phyloP scores from a whole-genome alignment of 1,140 invertebrate species.

The Lordiphosa collinella region DNA sequence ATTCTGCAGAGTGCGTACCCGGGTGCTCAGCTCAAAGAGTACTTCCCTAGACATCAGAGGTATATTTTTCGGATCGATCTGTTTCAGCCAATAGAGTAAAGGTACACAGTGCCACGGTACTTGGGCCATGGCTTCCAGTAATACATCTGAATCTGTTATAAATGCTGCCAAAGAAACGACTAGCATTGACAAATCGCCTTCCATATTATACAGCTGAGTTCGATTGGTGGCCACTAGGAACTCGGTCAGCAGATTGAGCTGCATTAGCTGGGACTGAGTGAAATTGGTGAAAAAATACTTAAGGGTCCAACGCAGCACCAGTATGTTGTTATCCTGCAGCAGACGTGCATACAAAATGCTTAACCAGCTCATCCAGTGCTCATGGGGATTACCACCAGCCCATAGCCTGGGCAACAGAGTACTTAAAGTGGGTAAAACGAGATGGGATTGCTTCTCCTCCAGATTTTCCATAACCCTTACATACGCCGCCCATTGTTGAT shows the following conservation, averaged over 20 bases:
- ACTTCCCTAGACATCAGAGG: constrained; percentile 14
- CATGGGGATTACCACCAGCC: constrained; percentile 24
- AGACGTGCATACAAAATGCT: constrained; percentile 79
- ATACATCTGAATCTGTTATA: background rate
- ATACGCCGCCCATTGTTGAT: constrained; percentile 49
- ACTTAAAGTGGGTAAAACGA: constrained; percentile 81
- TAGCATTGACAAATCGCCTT: constrained; percentile 28
- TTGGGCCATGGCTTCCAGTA: constrained; percentile 32
- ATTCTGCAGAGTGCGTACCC: constrained; percentile 52
- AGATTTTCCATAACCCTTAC: constrained; percentile 81
- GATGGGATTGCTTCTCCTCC: constrained; percentile 84
- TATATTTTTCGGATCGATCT: constrained; percentile 8
- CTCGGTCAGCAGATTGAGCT: constrained; percentile 28
- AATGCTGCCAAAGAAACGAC: constrained; percentile 11
- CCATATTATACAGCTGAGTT: constrained; percentile 56
- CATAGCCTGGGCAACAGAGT: constrained; percentile 51
- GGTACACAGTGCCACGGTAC: constrained; percentile 62
- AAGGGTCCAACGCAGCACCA: constrained; percentile 80
- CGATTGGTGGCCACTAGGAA: constrained; percentile 56
- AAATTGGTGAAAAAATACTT: constrained; percentile 44
- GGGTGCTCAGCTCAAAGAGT: constrained; percentile 39
- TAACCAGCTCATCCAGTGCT: constrained; percentile 72
- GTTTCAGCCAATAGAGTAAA: constrained; percentile 43
- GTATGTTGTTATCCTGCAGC: constrained; percentile 79
- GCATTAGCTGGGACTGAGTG: constrained; percentile 15